Conservation (phyloP, 2,797 vertebrate species). For the Phoebastria nigripes region DNA sequence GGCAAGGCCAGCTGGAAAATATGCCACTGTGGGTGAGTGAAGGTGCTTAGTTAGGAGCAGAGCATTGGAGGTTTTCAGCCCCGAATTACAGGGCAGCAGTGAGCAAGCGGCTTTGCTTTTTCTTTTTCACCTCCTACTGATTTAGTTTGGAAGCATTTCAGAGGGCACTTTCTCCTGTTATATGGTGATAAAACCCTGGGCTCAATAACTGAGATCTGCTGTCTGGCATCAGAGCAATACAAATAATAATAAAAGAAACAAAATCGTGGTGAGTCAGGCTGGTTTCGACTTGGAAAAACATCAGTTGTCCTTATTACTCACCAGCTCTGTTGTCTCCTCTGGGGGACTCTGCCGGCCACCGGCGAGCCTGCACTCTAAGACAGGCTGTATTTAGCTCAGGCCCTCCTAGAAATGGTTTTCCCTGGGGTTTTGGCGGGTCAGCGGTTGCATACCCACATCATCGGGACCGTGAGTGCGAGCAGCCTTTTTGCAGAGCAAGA, state of each 20-base stretch:
- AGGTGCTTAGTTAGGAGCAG: not conserved
- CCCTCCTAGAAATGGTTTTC: not conserved
- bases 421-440: not conserved
- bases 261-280: conserved; percentile 37
- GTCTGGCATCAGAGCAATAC: conserved; percentile 26
- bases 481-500: not conserved
- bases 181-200: conserved; percentile 8
- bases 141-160: conserved; percentile 21
- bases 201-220: conserved; percentile 32
- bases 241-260: conserved; percentile 52
- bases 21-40: not conserved
- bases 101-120: not conserved
- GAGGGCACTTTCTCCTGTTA: conserved; percentile 2
- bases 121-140: not conserved
- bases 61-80: not conserved
- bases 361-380: not conserved
- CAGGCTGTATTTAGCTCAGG: not conserved
- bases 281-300: conserved; percentile 39
- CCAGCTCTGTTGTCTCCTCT: not conserved
- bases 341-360: not conserved
- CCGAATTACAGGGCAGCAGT: not conserved
- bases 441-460: not conserved
- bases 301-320: conserved; percentile 32
- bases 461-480: rapidly evolving
- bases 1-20: conserved; percentile 20